These are phyloP conservation scores for Oenanthe oenanthe DNA, from an alignment of 2,113 vertebrate species.

Conservation along the genomic window DNA sequence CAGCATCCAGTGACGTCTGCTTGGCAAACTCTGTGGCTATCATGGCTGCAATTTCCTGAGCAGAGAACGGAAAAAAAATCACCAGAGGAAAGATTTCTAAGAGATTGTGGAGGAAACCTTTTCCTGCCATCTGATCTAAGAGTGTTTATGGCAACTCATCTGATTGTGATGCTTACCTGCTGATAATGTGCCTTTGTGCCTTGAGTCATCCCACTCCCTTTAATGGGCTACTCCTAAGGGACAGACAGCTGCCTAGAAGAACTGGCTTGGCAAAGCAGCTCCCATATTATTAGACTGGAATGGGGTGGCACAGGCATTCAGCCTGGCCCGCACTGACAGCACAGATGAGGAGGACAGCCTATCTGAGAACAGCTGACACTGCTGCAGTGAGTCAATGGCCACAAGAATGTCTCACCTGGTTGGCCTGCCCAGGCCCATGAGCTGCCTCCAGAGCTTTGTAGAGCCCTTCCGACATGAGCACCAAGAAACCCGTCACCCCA, in stretches of 20 bases:
- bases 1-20: slow-evolving; percentile 88
- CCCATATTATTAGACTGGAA: background rate
- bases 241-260: background rate
- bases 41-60: slow-evolving; percentile 96
- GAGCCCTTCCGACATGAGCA: slow-evolving; percentile 96
- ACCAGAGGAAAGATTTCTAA: background rate
- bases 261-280: background rate
- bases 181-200: background rate
- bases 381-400: background rate
- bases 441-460: slow-evolving; percentile 94
- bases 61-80: background rate
- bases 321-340: background rate
- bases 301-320: background rate
- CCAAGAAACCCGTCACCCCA: slow-evolving; percentile 88
- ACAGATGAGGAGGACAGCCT: background rate
- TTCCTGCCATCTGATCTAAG: background rate
- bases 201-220: background rate
- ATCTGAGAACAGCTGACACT: background rate
- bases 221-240: background rate
- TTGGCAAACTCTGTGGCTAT: slow-evolving; percentile 95
- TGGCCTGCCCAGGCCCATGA: slow-evolving; percentile 94
- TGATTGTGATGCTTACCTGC: background rate
- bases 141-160: background rate
- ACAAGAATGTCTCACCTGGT: slow-evolving; percentile 81
- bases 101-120: background rate